These are phyloP conservation scores for Semicossyphus pulcher DNA, from an alignment of 2,113 vertebrate species.

Conservation along the genomic window DNA sequence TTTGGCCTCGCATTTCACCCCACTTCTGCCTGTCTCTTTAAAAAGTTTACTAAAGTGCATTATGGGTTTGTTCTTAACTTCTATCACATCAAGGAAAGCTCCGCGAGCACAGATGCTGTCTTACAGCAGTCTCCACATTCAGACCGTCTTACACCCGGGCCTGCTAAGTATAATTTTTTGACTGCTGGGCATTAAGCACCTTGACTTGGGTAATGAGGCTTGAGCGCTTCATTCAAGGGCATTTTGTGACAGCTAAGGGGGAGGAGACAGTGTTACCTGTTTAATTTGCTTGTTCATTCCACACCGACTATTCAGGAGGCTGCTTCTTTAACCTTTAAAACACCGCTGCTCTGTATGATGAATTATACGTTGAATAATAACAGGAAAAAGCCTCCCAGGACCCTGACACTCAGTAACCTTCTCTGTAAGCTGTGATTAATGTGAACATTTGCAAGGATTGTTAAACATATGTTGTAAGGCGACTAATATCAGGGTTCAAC, in stretches of 20 bases:
- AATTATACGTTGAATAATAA: constrained; percentile 58
- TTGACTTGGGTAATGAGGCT: constrained; percentile 45
- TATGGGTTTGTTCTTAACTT: constrained; percentile 33
- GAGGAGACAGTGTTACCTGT: constrained; percentile 37
- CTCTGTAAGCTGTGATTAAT: constrained; percentile 66
- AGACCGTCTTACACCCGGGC: constrained; percentile 36
- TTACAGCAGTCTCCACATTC: constrained; percentile 50
- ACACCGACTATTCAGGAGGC: constrained; percentile 33
- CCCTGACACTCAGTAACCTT: constrained; percentile 49
- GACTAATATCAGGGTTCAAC: constrained; percentile 28
- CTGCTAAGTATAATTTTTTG: constrained; percentile 45
- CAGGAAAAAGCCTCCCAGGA: constrained; percentile 36
- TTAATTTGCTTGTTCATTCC: constrained; percentile 38
- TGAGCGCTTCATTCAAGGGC: constrained; percentile 64
- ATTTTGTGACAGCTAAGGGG: constrained; percentile 51
- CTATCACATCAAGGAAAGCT: constrained; percentile 23
- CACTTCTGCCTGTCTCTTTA: constrained; percentile 75
- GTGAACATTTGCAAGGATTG: constrained; percentile 44
- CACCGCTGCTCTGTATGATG: constrained; percentile 49
- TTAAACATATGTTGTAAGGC: constrained; percentile 46
- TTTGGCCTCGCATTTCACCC: no score
- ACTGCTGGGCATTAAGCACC: constrained; percentile 42
- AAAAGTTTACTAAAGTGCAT: constrained; percentile 30
- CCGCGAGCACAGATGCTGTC: constrained; percentile 61
- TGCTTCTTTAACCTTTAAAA: constrained; percentile 72